A percentile compares a stretch with the other conserved stretches of the same genome.
phyloP scores from a whole-genome alignment of 2,888 invertebrate genomes.

The Panzeria rudis region DNA sequence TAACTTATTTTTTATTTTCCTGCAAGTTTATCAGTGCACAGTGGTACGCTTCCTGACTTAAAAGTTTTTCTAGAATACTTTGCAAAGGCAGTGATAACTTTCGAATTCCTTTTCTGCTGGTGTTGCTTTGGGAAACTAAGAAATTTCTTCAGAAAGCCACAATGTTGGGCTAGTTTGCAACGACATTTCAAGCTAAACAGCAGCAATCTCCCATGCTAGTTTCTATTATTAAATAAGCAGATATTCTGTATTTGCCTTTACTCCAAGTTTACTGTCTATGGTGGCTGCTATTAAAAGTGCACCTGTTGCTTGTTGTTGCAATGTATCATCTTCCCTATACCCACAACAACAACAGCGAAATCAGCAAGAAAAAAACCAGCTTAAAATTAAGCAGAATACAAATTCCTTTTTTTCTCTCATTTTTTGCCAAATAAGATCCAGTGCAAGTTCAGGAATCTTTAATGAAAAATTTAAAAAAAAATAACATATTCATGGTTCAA shows the following conservation, averaged over 20 bases:
- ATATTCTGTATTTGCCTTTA: neutral
- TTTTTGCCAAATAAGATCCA: neutral
- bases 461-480: slow-evolving; percentile 24
- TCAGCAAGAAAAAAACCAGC: slow-evolving; percentile 6
- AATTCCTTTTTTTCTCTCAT: slow-evolving; percentile 16
- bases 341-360: neutral
- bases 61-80: slow-evolving; percentile 37
- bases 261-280: slow-evolving; percentile 22
- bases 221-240: slow-evolving; percentile 1
- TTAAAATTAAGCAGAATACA: slow-evolving; percentile 42
- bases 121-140: slow-evolving; percentile 13
- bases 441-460: slow-evolving; percentile 15
- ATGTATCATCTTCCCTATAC: slow-evolving; percentile 52
- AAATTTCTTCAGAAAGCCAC: slow-evolving; percentile 20
- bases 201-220: slow-evolving; percentile 44
- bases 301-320: slow-evolving; percentile 68
- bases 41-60: slow-evolving; percentile 57
- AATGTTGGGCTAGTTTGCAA: slow-evolving; percentile 25
- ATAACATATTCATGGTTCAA: slow-evolving; percentile 19
- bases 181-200: slow-evolving; percentile 25
- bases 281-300: slow-evolving; percentile 61
- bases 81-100: neutral
- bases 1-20: slow-evolving; percentile 38
- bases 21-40: slow-evolving; percentile 51
- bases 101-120: slow-evolving; percentile 8